Evolutionary conservation across 2,888 invertebrate species (phyloP).

Genomic region (Tuberolachnus salignus): DNA sequence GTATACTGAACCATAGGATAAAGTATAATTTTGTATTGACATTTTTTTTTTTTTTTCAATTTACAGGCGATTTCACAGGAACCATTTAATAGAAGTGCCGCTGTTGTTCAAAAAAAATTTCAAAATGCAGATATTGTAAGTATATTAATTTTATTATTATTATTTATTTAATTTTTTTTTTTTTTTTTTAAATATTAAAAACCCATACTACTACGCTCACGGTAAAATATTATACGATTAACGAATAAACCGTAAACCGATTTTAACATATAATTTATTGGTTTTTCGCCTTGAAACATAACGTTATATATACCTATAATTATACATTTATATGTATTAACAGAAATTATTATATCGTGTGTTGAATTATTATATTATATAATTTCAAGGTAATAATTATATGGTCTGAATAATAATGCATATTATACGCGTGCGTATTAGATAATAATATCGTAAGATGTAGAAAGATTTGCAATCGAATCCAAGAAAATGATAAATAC

Average conservation of each 20-base stretch:
- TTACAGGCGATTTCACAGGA: conserved; percentile 70
- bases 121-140: conserved; percentile 70
- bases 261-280: neutral
- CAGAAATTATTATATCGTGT: neutral
- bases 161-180: too few species aligned
- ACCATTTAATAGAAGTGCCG: conserved; percentile 70
- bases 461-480: neutral
- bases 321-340: neutral
- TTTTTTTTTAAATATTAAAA: too few species aligned
- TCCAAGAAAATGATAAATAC: too few species aligned
- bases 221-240: too few species aligned
- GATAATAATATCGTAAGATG: neutral
- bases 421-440: too few species aligned
- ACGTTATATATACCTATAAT: neutral
- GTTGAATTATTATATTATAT: conserved; percentile 14
- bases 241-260: too few species aligned
- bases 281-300: conserved; percentile 1
- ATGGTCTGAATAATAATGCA: neutral
- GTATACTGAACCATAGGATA: neutral
- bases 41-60: conserved; percentile 59
- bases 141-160: too few species aligned
- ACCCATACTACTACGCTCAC: too few species aligned
- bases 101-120: conserved; percentile 68
- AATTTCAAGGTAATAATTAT: neutral
- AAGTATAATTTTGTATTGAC: neutral